phyloP scores from a whole-genome alignment of 2,888 invertebrate genomes.

The Calliscelio sp. region DNA sequence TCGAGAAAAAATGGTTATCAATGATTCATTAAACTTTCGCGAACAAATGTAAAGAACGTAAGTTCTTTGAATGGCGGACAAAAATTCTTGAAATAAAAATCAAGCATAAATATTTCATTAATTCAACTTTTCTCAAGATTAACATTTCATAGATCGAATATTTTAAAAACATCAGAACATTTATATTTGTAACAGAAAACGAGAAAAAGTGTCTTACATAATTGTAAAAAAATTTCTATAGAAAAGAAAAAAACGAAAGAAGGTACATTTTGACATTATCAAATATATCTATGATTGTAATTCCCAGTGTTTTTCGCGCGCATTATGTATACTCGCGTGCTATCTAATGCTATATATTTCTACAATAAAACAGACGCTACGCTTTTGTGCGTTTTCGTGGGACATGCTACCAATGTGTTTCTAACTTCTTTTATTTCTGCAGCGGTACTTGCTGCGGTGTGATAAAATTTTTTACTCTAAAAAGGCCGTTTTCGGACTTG shows the following conservation, averaged over 20 bases:
- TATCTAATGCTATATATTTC: constrained; percentile 32
- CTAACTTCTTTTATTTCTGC: not conserved
- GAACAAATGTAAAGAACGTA: too few species aligned
- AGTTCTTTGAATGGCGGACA: too few species aligned
- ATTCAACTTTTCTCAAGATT: too few species aligned
- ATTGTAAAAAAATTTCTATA: too few species aligned
- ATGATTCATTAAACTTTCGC: too few species aligned
- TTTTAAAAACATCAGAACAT: too few species aligned
- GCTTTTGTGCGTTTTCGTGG: constrained; percentile 25
- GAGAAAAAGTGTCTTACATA: too few species aligned
- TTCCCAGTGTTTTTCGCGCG: not conserved
- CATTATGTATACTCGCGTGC: constrained; percentile 32
- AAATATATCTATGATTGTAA: constrained; percentile 39
- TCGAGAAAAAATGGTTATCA: too few species aligned
- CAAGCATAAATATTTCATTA: too few species aligned
- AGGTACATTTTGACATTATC: constrained; percentile 11
- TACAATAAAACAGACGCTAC: constrained; percentile 24
- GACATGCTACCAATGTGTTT: constrained; percentile 24
- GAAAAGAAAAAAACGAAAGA: not conserved
- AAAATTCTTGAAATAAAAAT: too few species aligned
- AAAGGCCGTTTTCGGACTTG: not conserved
- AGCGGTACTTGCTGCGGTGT: not conserved
- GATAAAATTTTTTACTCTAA: not conserved
- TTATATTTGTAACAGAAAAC: too few species aligned
- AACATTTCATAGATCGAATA: too few species aligned